Evolutionary conservation across 2,797 vertebrate species (phyloP), one percentile per base, ranked within the genome.

Genomic region (Bradypus variegatus): DNA sequence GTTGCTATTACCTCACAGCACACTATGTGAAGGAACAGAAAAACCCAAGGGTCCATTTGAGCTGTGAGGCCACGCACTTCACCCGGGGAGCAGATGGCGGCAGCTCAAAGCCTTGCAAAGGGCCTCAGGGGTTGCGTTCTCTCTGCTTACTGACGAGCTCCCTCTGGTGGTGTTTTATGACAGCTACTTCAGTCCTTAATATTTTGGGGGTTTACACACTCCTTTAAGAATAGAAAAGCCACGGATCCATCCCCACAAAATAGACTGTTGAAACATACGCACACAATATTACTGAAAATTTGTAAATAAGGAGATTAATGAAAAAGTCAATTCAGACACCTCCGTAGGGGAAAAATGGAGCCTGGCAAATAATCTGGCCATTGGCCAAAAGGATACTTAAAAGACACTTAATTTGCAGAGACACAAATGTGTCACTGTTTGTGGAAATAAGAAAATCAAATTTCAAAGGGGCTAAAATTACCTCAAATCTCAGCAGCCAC

Each of bases 141-240:
- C 21, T 23, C 48, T 48, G 31, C 36, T 90, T 67, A 53, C 53
- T 45, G 18, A 33, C 50, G 45, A 1, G 19, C 9, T 31, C 79
- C 87, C 79, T 90, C 94, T 92, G 38, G 90, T 77, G 92, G n/a
- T 19, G 25, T 1, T 16, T 73, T 60, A 1, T 77, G 69, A 65
- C 36, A 45, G 38, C 19, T 21, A 81, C 55, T 8, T 78, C 41
- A 21, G n/a, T 41, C 41, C 16, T 69, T 16, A 41, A 19, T 7
- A 1, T 64, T 41, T 29, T 10, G 21, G 27, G 5, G 21, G 6
- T 41, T 33, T 88, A 25, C 27, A 45, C 29, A 77, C 7, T n/a
- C 72, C 62, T 21, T 79, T 60, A 14, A 36, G 29, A n/a, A 45
- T 36, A 36, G 9, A 25, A 70, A 76, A 55, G 45, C 36, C 36